A percentile compares a stretch with the other conserved stretches of the same genome.
Evolutionary conservation across 1,140 invertebrate species (phyloP).

Genomic region (Drosophila prosaltans): DNA sequence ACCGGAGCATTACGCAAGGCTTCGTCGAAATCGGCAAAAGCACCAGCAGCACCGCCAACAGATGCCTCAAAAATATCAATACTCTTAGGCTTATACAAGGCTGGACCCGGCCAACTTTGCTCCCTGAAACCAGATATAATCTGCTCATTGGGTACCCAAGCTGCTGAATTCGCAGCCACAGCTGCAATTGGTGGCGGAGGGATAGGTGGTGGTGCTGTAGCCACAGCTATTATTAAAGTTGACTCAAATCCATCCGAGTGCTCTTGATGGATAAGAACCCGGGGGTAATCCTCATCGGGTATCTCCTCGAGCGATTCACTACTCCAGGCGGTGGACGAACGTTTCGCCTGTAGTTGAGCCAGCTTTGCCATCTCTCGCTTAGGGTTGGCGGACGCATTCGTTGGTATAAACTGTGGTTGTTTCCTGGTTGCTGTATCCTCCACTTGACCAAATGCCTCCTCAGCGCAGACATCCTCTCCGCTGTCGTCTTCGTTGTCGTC

Average conservation of each 20-base stretch:
- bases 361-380: conserved; percentile 47
- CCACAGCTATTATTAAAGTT: conserved; percentile 75
- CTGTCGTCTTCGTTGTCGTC: conserved; percentile 41
- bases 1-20: conserved; percentile 71
- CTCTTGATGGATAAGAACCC: conserved; percentile 79
- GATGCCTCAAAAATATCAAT: conserved; percentile 76
- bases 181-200: neutral
- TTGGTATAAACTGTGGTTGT: conserved; percentile 25
- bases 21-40: conserved; percentile 81
- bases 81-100: conserved; percentile 73
- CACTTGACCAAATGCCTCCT: conserved; percentile 48
- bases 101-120: conserved; percentile 43
- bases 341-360: conserved; percentile 49
- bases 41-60: conserved; percentile 36
- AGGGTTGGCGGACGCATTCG: conserved; percentile 31
- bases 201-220: conserved; percentile 32
- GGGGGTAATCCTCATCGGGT: conserved; percentile 62
- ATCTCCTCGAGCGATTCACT: conserved; percentile 67
- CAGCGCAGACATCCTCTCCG: conserved; percentile 49
- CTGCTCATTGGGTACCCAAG: conserved; percentile 71
- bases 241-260: conserved; percentile 74
- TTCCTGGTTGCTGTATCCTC: conserved; percentile 1
- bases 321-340: conserved; percentile 58
- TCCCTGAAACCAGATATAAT: conserved; percentile 61
- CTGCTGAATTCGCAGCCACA: neutral